Conservation (phyloP, 2,888 invertebrate genomes). For the Onthophagus sagittarius region DNA sequence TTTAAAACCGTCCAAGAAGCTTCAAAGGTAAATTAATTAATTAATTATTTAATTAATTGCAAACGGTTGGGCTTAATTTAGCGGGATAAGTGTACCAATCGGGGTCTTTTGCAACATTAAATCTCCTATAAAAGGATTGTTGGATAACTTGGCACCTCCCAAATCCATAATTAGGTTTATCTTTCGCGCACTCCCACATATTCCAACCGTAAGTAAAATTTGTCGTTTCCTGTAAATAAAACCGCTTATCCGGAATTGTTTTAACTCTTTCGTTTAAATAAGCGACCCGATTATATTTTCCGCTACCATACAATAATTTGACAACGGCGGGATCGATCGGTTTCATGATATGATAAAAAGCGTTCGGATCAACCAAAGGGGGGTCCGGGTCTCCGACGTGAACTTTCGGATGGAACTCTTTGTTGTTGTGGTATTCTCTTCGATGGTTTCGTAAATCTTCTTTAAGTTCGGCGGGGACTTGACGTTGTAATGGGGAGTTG, state of each 20-base stretch:
- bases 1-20: constrained; percentile 12
- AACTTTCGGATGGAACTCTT: constrained; percentile 29
- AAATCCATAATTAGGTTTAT: constrained; percentile 41
- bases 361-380: constrained; percentile 28
- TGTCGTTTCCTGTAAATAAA: constrained; percentile 51
- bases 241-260: constrained; percentile 55
- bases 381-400: constrained; percentile 27
- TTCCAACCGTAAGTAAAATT: constrained; percentile 61
- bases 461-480: constrained; percentile 37
- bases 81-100: constrained; percentile 54
- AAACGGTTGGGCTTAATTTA: constrained; percentile 42
- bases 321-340: constrained; percentile 51
- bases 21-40: constrained; percentile 16
- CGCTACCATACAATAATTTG: constrained; percentile 50
- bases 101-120: constrained; percentile 55
- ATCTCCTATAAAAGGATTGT: constrained; percentile 55
- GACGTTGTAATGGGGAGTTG: constrained; percentile 32
- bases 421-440: constrained; percentile 31
- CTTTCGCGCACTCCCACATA: constrained; percentile 48
- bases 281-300: constrained; percentile 50
- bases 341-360: constrained; percentile 46
- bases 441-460: constrained; percentile 33
- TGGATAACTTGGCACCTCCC: constrained; percentile 54
- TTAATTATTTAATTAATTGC: constrained; percentile 32
- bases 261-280: constrained; percentile 53